Percentiles rank a stretch among this genome's conserved stretches.
Evolutionary conservation across 1,140 invertebrate species (phyloP).

Genomic region (Phymastichus coffea): DNA sequence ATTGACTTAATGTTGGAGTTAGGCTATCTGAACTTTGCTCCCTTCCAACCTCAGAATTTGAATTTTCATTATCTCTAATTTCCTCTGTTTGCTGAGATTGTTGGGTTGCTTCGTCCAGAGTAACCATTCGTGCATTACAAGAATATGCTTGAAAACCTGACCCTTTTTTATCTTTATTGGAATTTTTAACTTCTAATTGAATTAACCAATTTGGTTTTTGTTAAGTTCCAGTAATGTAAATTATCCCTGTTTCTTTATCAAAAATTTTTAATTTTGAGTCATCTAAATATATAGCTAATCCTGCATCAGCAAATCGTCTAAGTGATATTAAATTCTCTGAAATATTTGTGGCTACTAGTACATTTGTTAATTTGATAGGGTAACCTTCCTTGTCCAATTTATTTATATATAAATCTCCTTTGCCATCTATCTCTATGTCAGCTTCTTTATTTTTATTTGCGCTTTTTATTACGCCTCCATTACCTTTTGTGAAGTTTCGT

Average conservation of each 20-base stretch:
- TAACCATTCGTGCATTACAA: too few relatives aligned
- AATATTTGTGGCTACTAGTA: conserved; percentile 5
- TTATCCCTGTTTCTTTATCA: neutral
- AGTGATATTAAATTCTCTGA: conserved; percentile 26
- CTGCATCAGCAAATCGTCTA: conserved; percentile 24
- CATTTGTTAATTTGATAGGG: conserved; percentile 16
- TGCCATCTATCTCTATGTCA: conserved; percentile 23
- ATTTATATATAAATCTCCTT: conserved; percentile 11
- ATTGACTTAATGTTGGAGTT: conserved; percentile 13
- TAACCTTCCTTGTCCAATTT: conserved; percentile 1
- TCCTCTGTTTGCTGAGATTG: too few relatives aligned
- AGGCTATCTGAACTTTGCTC: neutral
- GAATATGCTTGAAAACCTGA: conserved; percentile 8
- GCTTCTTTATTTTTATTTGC: conserved; percentile 29
- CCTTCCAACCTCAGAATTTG: conserved; percentile 23
- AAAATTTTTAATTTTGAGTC: neutral
- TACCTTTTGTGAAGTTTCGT: conserved; percentile 20
- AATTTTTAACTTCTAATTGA: conserved; percentile 8
- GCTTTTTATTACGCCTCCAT: conserved; percentile 17
- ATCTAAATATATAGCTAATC: conserved; percentile 13
- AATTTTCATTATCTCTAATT: conserved; percentile 19
- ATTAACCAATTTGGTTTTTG: conserved; percentile 24
- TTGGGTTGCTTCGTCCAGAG: too few relatives aligned
- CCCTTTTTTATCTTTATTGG: neutral
- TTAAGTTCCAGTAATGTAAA: neutral